Percentiles rank a stretch among this genome's conserved stretches.
These are phyloP conservation scores for Vanessa atalanta DNA, from an alignment of 1,140 invertebrate species.

Conservation along the genomic window DNA sequence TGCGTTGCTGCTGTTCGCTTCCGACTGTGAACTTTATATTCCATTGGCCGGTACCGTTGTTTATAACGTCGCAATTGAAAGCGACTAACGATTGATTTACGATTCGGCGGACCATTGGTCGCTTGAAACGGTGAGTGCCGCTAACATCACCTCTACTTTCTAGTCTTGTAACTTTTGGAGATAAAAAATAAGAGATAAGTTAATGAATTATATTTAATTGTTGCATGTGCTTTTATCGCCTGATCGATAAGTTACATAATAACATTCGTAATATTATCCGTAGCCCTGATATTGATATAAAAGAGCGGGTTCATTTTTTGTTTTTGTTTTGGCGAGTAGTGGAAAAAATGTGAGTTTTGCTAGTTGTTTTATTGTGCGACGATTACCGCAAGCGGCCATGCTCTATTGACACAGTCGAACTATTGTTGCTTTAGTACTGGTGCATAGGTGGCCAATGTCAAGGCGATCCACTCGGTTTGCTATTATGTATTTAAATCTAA, in stretches of 20 bases:
- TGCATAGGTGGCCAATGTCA: slow-evolving; percentile 65
- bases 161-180: slow-evolving; percentile 24
- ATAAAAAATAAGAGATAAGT: slow-evolving; percentile 19
- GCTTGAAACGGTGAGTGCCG: slow-evolving; percentile 68
- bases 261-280: slow-evolving; percentile 6
- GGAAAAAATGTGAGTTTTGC: slow-evolving; percentile 43
- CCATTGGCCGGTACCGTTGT: slow-evolving; percentile 52
- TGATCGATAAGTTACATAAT: slow-evolving; percentile 19
- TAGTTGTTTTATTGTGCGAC: slow-evolving; percentile 57
- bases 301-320: slow-evolving; percentile 11
- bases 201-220: slow-evolving; percentile 32
- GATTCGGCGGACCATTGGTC: slow-evolving; percentile 43
- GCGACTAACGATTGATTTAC: slow-evolving; percentile 63
- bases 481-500: slow-evolving; percentile 10
- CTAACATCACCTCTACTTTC: slow-evolving; percentile 12
- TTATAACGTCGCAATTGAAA: slow-evolving; percentile 48
- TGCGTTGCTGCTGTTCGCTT: slow-evolving; percentile 56
- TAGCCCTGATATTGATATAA: neutral
- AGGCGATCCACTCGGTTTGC: slow-evolving; percentile 47
- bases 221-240: slow-evolving; percentile 40
- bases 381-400: slow-evolving; percentile 55
- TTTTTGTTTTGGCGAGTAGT: slow-evolving; percentile 54
- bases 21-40: slow-evolving; percentile 51
- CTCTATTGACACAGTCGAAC: slow-evolving; percentile 59
- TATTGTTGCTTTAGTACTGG: slow-evolving; percentile 55